Evolutionary conservation across 1,140 invertebrate species (phyloP).

Genomic region (Procambarus virginalis): DNA sequence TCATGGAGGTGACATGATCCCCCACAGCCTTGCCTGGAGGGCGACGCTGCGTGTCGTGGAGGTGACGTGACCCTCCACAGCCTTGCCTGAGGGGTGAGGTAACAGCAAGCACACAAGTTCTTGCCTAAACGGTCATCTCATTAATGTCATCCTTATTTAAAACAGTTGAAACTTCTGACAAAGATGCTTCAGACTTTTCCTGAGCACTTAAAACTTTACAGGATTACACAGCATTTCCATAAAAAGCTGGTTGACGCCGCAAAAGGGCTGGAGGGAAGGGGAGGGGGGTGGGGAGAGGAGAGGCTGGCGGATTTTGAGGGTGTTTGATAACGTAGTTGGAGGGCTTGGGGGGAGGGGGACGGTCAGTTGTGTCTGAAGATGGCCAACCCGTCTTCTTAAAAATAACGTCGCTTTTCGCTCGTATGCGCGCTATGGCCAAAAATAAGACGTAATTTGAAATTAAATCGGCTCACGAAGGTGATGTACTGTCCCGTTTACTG

Average conservation of each 20-base stretch:
- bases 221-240: slow-evolving; percentile 3
- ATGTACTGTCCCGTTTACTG: no score
- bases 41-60: no score
- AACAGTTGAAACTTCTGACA: slow-evolving; percentile 1
- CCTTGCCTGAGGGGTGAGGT: no score
- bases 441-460: no score
- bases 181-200: slow-evolving; percentile 11
- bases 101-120: not conserved
- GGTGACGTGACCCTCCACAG: no score
- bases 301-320: not conserved
- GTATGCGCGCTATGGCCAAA: no score
- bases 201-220: not conserved
- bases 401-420: no score
- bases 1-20: no score
- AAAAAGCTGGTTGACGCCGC: not conserved
- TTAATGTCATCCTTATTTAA: slow-evolving; percentile 15
- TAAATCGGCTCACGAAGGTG: no score
- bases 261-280: not conserved
- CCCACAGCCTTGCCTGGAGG: no score
- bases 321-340: not conserved
- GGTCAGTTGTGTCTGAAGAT: not conserved
- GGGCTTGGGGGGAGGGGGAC: no score
- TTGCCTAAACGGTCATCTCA: not conserved
- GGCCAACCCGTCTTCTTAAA: no score
- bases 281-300: not conserved